Conservation (phyloP, 2,888 invertebrate species). For the Oithona nana region DNA sequence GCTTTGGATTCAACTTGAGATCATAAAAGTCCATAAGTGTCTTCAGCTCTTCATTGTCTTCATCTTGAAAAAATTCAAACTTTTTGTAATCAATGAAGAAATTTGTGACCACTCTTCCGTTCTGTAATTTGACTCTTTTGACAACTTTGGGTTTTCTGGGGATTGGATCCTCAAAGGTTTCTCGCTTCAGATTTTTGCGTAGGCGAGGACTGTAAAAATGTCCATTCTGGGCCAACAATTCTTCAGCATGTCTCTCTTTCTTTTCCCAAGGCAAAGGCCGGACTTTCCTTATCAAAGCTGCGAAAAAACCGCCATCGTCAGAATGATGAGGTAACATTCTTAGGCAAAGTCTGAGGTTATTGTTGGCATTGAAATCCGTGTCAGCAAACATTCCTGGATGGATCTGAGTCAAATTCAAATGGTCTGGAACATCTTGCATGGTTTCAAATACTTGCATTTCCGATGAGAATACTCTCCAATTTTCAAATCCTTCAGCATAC, state of each 20-base stretch:
- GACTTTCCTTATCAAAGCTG: constrained; percentile 7
- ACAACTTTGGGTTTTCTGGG: background rate
- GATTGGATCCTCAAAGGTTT: background rate
- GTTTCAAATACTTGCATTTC: background rate
- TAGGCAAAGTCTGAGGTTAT: background rate
- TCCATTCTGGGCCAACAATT: background rate
- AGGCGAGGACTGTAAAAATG: background rate
- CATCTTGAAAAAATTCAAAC: background rate
- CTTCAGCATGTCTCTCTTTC: background rate
- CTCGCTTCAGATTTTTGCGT: background rate
- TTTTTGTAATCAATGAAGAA: background rate
- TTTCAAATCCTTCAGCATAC: background rate
- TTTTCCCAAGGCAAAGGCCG: constrained; percentile 1
- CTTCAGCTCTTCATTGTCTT: background rate
- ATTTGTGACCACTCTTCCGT: background rate
- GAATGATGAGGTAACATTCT: constrained; percentile 10
- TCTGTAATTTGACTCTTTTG: background rate
- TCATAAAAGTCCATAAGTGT: background rate
- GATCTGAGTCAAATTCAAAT: background rate
- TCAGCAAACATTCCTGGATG: background rate
- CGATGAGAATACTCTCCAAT: background rate
- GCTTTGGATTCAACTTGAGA: background rate
- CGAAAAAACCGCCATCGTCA: constrained; percentile 15
- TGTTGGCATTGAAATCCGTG: background rate
- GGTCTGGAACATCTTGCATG: background rate